These are phyloP conservation scores for Kryphioiulus occultus DNA, from an alignment of 2,888 invertebrate genomes.

Conservation along the genomic window DNA sequence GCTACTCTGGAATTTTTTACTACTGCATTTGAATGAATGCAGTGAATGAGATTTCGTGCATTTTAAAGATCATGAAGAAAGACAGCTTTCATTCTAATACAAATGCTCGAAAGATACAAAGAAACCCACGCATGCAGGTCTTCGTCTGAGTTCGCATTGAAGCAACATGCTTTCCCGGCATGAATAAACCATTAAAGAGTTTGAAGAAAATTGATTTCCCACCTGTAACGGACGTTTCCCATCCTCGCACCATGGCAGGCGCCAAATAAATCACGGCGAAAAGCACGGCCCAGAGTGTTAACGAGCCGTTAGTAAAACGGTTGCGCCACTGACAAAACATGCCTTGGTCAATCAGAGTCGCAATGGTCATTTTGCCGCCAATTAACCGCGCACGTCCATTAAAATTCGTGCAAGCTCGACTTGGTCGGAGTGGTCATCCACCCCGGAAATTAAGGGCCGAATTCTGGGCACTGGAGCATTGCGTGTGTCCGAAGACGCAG, in stretches of 20 bases:
- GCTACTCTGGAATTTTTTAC: too few relatives aligned
- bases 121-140: not conserved
- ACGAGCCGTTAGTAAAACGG: not conserved
- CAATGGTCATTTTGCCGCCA: not conserved
- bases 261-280: not conserved
- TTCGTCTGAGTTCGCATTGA: not conserved
- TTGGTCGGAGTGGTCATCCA: not conserved
- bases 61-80: not conserved
- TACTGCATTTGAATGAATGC: too few relatives aligned
- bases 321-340: not conserved
- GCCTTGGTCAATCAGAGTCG: not conserved
- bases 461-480: not conserved
- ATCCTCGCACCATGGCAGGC: not conserved
- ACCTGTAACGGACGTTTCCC: conserved; percentile 26
- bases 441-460: not conserved
- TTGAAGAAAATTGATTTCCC: conserved; percentile 42
- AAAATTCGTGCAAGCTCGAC: not conserved
- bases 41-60: too few relatives aligned
- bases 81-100: not conserved
- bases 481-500: not conserved
- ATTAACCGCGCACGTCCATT: conserved; percentile 5
- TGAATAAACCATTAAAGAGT: not conserved
- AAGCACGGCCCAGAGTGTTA: not conserved
- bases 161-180: not conserved
- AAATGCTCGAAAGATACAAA: not conserved